phyloP scores from a whole-genome alignment of 2,797 vertebrate genomes.

The Tarsius wallacei region DNA sequence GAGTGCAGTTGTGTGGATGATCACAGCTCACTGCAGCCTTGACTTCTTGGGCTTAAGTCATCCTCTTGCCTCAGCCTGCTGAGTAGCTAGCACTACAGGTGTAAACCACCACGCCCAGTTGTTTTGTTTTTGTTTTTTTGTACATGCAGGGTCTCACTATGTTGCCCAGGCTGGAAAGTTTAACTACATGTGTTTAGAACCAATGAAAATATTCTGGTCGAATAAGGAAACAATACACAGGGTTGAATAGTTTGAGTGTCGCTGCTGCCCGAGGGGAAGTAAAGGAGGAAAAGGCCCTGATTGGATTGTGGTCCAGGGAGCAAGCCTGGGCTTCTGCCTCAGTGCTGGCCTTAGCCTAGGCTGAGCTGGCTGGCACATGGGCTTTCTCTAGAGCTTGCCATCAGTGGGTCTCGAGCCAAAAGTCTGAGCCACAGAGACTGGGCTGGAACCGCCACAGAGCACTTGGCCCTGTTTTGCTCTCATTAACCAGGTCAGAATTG shows the following conservation, averaged over 20 bases:
- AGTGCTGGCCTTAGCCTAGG: background rate
- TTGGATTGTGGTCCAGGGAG: background rate
- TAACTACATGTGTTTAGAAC: background rate
- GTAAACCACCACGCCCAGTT: too few species aligned
- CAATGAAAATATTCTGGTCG: background rate
- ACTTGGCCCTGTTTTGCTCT: background rate
- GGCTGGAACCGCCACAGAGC: background rate
- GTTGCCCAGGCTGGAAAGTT: background rate
- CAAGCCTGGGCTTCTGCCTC: background rate
- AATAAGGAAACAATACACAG: background rate
- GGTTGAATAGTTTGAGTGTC: background rate
- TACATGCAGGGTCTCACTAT: too few species aligned
- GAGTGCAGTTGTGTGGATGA: too few species aligned
- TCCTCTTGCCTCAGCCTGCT: too few species aligned
- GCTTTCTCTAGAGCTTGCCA: background rate
- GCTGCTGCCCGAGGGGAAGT: background rate
- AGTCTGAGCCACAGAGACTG: background rate
- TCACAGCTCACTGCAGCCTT: too few species aligned
- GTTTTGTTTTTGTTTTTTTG: too few species aligned
- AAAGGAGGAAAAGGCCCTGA: background rate
- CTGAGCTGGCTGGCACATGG: background rate
- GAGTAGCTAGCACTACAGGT: too few species aligned
- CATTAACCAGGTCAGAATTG: constrained; percentile 61
- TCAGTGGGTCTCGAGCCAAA: background rate
- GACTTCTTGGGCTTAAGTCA: too few species aligned